These are phyloP conservation scores for Chrysocyon brachyurus DNA, from an alignment of 2,797 vertebrate genomes.

Conservation along the genomic window DNA sequence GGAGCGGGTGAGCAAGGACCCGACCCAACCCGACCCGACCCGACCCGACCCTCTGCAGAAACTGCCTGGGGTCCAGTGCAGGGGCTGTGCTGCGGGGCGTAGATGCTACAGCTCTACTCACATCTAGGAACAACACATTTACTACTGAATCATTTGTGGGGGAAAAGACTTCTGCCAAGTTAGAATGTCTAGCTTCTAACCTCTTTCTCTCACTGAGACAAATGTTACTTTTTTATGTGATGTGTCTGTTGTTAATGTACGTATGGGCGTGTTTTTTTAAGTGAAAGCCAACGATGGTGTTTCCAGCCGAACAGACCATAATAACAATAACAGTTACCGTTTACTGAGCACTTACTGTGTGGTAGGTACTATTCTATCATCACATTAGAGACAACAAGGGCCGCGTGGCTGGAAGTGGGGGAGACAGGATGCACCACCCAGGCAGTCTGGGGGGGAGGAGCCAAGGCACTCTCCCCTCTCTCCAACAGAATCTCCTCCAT, in stretches of 20 bases:
- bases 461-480: not conserved
- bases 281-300: not conserved
- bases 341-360: not conserved
- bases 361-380: not conserved
- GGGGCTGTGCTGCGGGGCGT: not conserved
- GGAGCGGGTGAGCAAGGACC: not conserved
- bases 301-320: not conserved
- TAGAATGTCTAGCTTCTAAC: not conserved
- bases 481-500: not conserved
- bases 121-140: not conserved
- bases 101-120: not conserved
- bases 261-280: not conserved
- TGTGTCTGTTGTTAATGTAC: not conserved
- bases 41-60: not conserved
- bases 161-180: conserved; percentile 32
- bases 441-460: not conserved
- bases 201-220: not conserved
- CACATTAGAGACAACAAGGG: not conserved
- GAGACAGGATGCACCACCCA: not conserved
- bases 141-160: not conserved
- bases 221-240: not conserved
- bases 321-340: not conserved
- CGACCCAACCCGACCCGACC: not conserved
- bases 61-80: not conserved
- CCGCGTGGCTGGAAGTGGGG: not conserved